Evolutionary conservation across 1,140 invertebrate species (phyloP).

Genomic region (Caerostris extrusa): DNA sequence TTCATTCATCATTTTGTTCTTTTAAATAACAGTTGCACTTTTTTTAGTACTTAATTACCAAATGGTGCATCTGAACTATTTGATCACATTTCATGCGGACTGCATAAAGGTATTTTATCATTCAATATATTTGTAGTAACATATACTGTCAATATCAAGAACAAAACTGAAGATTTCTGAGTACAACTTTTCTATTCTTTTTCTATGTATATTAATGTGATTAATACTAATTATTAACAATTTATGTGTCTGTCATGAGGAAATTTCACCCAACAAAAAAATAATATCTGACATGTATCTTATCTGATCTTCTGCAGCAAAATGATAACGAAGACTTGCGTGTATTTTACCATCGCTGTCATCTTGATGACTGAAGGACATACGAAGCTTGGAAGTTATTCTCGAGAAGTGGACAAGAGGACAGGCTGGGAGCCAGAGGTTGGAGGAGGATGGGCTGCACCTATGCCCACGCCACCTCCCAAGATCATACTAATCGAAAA

Average conservation of each 20-base stretch:
- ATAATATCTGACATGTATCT: slow-evolving; percentile 16
- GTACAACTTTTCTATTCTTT: too few relatives aligned
- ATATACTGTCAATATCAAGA: too few relatives aligned
- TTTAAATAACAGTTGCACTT: too few relatives aligned
- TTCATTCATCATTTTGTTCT: too few relatives aligned
- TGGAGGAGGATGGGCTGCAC: slow-evolving; percentile 33
- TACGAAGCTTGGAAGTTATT: background rate
- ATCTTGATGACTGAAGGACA: slow-evolving; percentile 15
- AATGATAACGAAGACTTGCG: background rate
- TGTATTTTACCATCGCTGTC: background rate
- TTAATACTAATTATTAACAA: too few relatives aligned
- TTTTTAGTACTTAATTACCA: too few relatives aligned
- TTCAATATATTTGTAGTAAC: too few relatives aligned
- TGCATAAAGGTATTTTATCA: too few relatives aligned
- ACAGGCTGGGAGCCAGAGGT: slow-evolving; percentile 57
- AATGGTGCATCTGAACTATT: too few relatives aligned
- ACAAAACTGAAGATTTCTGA: too few relatives aligned
- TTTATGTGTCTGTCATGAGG: background rate
- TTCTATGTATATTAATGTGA: too few relatives aligned
- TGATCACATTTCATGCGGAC: too few relatives aligned
- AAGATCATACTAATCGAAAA: slow-evolving; percentile 60
- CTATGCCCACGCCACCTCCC: slow-evolving; percentile 5
- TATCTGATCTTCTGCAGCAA: slow-evolving; percentile 57
- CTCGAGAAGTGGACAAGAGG: background rate
- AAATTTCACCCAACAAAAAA: background rate